A percentile compares a stretch with the other conserved stretches of the same genome.
Evolutionary conservation across 2,888 invertebrate species (phyloP).

Genomic region (Creontiades dilutus): DNA sequence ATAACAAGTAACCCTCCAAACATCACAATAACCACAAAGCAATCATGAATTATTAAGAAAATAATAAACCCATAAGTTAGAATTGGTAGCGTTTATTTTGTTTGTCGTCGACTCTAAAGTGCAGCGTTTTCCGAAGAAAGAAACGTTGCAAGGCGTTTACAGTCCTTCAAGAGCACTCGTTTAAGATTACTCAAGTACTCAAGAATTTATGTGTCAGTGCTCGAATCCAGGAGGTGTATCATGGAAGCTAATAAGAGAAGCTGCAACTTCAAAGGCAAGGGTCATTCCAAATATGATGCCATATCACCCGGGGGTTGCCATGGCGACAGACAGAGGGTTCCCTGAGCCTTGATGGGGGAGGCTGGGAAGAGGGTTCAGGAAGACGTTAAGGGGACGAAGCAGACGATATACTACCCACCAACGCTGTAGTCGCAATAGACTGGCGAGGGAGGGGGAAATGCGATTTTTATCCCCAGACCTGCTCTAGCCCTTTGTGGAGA

Average conservation of each 20-base stretch:
- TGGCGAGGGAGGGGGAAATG: not conserved
- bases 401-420: not conserved
- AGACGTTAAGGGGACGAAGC: conserved; percentile 13
- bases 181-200: no score
- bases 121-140: no score
- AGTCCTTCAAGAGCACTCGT: no score
- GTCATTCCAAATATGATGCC: conserved; percentile 2
- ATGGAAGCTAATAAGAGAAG: not conserved
- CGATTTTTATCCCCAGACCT: conserved; percentile 26
- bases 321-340: conserved; percentile 23
- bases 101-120: no score
- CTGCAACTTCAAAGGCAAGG: not conserved
- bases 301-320: conserved; percentile 16
- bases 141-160: no score
- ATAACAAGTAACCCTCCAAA: no score
- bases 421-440: not conserved
- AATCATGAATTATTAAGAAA: no score
- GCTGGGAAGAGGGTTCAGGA: conserved; percentile 15
- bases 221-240: not conserved
- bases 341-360: not conserved
- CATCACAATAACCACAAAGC: no score
- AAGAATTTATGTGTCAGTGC: no score
- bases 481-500: not conserved
- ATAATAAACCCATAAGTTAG: no score
- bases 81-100: no score